Conservation (phyloP, 2,113 vertebrate genomes). For the Tyto alba region DNA sequence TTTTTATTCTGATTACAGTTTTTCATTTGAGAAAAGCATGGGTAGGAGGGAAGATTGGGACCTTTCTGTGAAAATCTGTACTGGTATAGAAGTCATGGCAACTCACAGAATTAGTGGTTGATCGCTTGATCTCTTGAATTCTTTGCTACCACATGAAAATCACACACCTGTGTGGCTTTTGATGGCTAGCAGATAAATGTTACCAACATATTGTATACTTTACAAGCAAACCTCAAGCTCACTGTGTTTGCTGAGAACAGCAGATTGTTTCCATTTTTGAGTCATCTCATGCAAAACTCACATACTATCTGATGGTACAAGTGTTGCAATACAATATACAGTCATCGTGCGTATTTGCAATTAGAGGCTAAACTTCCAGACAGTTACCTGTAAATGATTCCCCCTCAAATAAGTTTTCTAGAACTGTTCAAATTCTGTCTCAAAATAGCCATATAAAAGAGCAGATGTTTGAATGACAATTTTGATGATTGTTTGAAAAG, state of each 20-base stretch:
- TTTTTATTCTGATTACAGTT: not conserved
- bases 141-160: constrained; percentile 62
- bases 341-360: not conserved
- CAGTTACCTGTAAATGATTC: not conserved
- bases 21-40: not conserved
- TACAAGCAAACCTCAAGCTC: constrained; percentile 45
- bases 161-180: constrained; percentile 40
- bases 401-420: not conserved
- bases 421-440: not conserved
- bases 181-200: constrained; percentile 37
- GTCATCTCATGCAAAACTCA: constrained; percentile 62
- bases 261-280: constrained; percentile 54
- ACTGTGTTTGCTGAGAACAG: constrained; percentile 48
- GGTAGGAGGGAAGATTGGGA: not conserved
- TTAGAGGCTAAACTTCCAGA: not conserved
- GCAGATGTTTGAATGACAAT: not conserved
- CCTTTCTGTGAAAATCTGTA: not conserved
- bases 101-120: not conserved
- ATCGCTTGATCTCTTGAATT: constrained; percentile 11
- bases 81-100: not conserved
- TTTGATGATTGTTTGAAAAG: not conserved
- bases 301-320: constrained; percentile 54
- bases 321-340: constrained; percentile 67
- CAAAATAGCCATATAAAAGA: not conserved
- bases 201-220: not conserved